A percentile compares a stretch with the other conserved stretches of the same genome.
phyloP scores from a whole-genome alignment of 2,888 invertebrate species.

The Eretmocerus hayati region DNA sequence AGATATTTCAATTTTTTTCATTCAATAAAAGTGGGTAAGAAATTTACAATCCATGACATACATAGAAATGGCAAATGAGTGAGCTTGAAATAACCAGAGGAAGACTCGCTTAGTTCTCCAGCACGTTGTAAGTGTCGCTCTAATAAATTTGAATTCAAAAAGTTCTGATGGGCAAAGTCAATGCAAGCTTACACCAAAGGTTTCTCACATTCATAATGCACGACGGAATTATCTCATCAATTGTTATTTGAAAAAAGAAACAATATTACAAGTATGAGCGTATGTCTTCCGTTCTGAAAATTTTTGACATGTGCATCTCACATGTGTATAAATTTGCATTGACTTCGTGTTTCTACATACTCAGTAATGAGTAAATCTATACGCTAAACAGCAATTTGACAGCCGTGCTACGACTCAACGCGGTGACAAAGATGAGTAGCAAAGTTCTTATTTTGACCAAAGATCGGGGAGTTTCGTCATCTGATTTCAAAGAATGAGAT shows the following conservation, averaged over 20 bases:
- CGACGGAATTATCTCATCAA: not conserved
- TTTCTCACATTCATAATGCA: constrained; percentile 1
- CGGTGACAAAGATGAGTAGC: constrained; percentile 18
- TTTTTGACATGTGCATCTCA: constrained; percentile 2
- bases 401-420: constrained; percentile 15
- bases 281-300: not conserved
- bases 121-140: constrained; percentile 12
- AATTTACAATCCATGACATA: constrained; percentile 20
- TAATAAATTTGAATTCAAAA: constrained; percentile 6
- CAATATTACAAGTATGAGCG: not conserved
- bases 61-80: constrained; percentile 20
- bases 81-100: constrained; percentile 18
- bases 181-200: constrained; percentile 17
- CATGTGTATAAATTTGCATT: constrained; percentile 20
- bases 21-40: constrained; percentile 17
- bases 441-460: no score
- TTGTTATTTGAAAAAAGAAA: not conserved
- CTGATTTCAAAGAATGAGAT: not conserved
- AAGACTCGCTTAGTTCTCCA: constrained; percentile 17
- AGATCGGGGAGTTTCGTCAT: constrained; percentile 7
- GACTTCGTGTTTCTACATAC: constrained; percentile 17
- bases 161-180: constrained; percentile 16
- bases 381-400: constrained; percentile 20
- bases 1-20: constrained; percentile 11
- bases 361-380: constrained; percentile 18